Conservation (phyloP, 2,888 invertebrate genomes). For the Malthinus flaveolus region DNA sequence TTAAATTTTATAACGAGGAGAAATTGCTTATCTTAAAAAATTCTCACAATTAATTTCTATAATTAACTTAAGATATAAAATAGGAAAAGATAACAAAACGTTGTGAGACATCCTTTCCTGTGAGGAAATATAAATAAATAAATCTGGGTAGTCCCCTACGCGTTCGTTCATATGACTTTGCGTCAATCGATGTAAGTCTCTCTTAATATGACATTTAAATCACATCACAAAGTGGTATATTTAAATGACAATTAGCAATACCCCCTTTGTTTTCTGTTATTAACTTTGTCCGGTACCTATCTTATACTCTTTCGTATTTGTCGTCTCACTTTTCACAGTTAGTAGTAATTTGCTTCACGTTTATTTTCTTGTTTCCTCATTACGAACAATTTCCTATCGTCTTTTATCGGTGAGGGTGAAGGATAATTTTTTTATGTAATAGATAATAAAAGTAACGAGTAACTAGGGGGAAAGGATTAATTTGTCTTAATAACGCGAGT, state of each 20-base stretch:
- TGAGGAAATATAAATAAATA: slow-evolving; percentile 22
- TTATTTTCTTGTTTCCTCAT: slow-evolving; percentile 45
- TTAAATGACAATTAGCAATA: slow-evolving; percentile 43
- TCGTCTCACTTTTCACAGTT: slow-evolving; percentile 9
- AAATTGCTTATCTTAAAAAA: not conserved
- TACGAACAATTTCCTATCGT: slow-evolving; percentile 49
- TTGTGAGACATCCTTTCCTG: slow-evolving; percentile 18
- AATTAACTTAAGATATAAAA: slow-evolving; percentile 16
- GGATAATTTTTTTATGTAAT: slow-evolving; percentile 42
- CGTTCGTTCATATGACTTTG: slow-evolving; percentile 28
- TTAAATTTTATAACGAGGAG: not conserved
- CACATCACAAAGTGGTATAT: slow-evolving; percentile 36
- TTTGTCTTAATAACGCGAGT: no score
- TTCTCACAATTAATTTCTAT: slow-evolving; percentile 3
- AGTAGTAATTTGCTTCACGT: slow-evolving; percentile 9
- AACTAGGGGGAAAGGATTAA: no score
- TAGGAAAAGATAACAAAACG: slow-evolving; percentile 19
- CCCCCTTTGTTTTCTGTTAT: slow-evolving; percentile 37
- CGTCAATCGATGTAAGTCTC: slow-evolving; percentile 33
- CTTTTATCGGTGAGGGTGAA: slow-evolving; percentile 50
- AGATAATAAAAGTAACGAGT: no score
- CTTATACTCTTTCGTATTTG: slow-evolving; percentile 29
- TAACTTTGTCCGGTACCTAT: slow-evolving; percentile 43
- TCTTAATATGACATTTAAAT: slow-evolving; percentile 35
- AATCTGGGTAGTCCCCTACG: slow-evolving; percentile 28